Conservation (phyloP, 1,140 invertebrate genomes). For the Lepidurus couesii region DNA sequence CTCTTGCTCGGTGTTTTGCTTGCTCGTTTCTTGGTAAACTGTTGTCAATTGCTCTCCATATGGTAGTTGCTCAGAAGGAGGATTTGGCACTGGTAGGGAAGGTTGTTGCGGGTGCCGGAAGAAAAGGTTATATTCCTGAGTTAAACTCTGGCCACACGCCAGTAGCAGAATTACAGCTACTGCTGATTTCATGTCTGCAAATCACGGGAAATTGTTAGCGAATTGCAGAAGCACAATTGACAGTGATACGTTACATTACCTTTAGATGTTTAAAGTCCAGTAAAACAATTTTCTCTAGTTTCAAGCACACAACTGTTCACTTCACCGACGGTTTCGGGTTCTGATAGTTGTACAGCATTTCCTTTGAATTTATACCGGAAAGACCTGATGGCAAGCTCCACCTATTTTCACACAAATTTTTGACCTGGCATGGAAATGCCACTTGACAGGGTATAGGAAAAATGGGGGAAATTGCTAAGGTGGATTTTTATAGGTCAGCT, state of each 20-base stretch:
- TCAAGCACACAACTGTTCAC: not conserved
- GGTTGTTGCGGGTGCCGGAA: not conserved
- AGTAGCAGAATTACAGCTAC: not conserved
- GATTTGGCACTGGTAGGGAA: not conserved
- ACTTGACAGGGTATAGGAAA: no score
- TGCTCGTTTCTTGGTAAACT: not conserved
- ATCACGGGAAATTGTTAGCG: not conserved
- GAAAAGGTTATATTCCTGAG: constrained; percentile 1
- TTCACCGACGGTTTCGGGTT: not conserved
- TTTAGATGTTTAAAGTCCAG: not conserved
- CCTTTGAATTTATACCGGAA: constrained; percentile 3
- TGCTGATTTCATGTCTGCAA: not conserved
- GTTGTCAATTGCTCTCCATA: not conserved
- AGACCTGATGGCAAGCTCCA: not conserved
- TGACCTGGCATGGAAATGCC: not conserved
- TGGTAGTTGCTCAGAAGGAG: not conserved
- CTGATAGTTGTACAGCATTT: not conserved
- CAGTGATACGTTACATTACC: not conserved
- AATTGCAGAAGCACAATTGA: not conserved
- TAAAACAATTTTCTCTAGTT: not conserved
- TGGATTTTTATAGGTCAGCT: not conserved
- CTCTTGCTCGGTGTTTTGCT: not conserved
- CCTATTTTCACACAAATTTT: not conserved
- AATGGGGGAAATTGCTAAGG: not conserved
- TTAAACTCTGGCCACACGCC: not conserved